Evolutionary conservation across 2,888 invertebrate species (phyloP).

Genomic region (Rhimphoctona megacephalus): DNA sequence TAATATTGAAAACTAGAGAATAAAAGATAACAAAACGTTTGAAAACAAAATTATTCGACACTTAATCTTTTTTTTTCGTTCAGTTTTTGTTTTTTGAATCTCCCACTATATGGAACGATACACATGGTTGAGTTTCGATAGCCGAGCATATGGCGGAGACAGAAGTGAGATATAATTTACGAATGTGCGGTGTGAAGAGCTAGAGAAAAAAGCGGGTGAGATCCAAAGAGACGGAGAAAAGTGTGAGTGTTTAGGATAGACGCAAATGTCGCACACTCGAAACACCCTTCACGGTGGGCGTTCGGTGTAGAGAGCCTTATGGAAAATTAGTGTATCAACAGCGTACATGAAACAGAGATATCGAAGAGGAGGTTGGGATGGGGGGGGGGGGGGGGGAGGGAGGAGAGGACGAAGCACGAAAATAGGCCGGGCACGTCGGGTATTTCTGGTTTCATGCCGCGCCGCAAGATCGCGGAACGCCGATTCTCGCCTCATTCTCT

Average conservation of each 20-base stretch:
- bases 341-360: conserved; percentile 9
- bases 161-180: conserved; percentile 4
- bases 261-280: conserved; percentile 49
- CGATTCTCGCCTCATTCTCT: conserved; percentile 63
- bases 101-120: not conserved
- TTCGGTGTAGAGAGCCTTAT: conserved; percentile 19
- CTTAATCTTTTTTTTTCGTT: not conserved
- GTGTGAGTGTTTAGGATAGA: conserved; percentile 16
- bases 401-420: conserved; percentile 69
- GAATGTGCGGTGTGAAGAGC: conserved; percentile 20
- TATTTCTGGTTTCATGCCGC: conserved; percentile 72
- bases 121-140: not conserved
- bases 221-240: conserved; percentile 25
- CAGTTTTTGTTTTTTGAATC: not conserved
- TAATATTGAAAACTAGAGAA: no score
- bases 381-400: not conserved
- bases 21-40: no score
- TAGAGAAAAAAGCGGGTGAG: not conserved
- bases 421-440: conserved; percentile 75
- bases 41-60: not conserved
- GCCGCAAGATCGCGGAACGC: conserved; percentile 65
- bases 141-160: not conserved
- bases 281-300: conserved; percentile 43
- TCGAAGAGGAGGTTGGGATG: conserved; percentile 11
- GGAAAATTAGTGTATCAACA: conserved; percentile 59